Base-by-base conservation (phyloP, 2,113 vertebrate genomes). In the Erythrolamprus reginae region DNA sequence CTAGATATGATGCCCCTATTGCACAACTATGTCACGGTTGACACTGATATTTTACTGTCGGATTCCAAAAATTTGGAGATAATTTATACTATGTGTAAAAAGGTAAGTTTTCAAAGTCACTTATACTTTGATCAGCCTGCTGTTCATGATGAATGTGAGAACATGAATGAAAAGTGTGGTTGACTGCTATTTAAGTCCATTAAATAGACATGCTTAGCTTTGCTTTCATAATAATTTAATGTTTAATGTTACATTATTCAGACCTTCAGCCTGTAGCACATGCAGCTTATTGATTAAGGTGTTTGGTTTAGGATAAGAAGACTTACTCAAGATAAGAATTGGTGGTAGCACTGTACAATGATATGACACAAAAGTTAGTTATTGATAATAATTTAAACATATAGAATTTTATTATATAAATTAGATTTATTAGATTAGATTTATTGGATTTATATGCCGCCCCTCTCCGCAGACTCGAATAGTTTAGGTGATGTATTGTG, bases 1-100 rank as follows among this genome's bases (percentile, higher is more conserved):
- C 52, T 96, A 99, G 99, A 99, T 96, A 99, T 99, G 99, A 99
- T 99, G 99, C 99, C 99, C 93, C 98, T 99, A 48, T 95, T 99
- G 95, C 99, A 99, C 96, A 99, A 99, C 96, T 99, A 99, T n/a
- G 97, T 99, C 93, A 99, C 99, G 0, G 97, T 99, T 93, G 99
- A 99, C 91, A 99, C 99, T 2, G 97, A 98, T 94, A 98, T 98
- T 94, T 97, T 99, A 65, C 94, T 99, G 24, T 98, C 98, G 88
- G 98, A 98, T 92, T 97, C 99, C 47, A 99, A 99, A 91, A 97
- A 99, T 94, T 95, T 99, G 86, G 99, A 99, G 96, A 98, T 99
- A 91, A 98, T 99, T 96, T 99, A 99, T 93, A 98, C 97, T 87
- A 99, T 99, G 98, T 99, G 99, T 95, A 99, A 98, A 96, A 99